Evolutionary conservation across 1,140 invertebrate species (phyloP).

Genomic region (Nebria ingens): DNA sequence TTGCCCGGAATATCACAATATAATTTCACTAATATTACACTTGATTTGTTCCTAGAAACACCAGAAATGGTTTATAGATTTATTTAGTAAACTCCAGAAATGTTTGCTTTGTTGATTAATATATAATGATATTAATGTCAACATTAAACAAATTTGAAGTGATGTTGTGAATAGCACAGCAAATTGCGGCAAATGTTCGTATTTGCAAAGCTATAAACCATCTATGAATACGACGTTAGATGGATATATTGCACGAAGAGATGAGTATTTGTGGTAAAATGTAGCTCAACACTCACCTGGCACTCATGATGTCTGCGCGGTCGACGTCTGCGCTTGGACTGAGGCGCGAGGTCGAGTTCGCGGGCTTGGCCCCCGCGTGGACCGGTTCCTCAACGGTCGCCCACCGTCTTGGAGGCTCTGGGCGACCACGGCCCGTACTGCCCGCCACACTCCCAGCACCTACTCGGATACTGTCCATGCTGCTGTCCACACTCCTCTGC

Average conservation of each 20-base stretch:
- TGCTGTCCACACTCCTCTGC: slow-evolving; percentile 27
- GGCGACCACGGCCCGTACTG: slow-evolving; percentile 15
- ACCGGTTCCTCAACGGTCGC: slow-evolving; percentile 25
- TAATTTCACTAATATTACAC: too few species aligned
- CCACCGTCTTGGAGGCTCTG: slow-evolving; percentile 21
- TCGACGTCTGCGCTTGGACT: slow-evolving; percentile 23
- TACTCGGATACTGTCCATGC: slow-evolving; percentile 16
- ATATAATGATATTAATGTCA: too few species aligned
- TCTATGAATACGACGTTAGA: background rate
- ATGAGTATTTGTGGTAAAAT: background rate
- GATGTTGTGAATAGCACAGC: too few species aligned
- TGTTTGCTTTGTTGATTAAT: too few species aligned
- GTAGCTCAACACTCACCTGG: slow-evolving; percentile 29
- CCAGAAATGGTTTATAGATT: too few species aligned
- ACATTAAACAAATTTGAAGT: too few species aligned
- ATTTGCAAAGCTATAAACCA: too few species aligned
- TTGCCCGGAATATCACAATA: too few species aligned
- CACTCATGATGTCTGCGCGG: slow-evolving; percentile 22
- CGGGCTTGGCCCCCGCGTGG: slow-evolving; percentile 13
- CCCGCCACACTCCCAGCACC: slow-evolving; percentile 10
- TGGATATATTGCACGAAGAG: background rate
- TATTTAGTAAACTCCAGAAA: too few species aligned
- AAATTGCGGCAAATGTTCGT: too few species aligned
- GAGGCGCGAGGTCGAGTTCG: slow-evolving; percentile 20
- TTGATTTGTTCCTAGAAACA: too few species aligned